A percentile compares a stretch with the other conserved stretches of the same genome.
phyloP scores from a whole-genome alignment of 2,888 invertebrate species.

The Drosophila dives region DNA sequence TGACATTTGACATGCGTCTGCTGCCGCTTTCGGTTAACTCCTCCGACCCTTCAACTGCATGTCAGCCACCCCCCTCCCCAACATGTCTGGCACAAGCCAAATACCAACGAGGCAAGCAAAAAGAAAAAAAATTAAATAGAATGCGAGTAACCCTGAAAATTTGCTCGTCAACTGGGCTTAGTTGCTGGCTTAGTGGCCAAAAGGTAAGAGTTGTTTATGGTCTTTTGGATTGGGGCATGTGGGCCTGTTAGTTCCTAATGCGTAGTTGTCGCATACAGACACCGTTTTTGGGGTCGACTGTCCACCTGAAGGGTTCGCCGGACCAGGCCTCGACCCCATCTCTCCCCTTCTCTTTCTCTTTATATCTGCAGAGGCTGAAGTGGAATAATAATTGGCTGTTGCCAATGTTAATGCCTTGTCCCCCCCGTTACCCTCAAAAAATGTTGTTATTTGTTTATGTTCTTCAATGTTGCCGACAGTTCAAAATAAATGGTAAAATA shows the following conservation, averaged over 20 bases:
- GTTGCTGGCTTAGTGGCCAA: slow-evolving; percentile 58
- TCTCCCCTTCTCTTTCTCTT: not conserved
- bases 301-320: slow-evolving; percentile 62
- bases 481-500: slow-evolving; percentile 29
- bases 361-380: slow-evolving; percentile 3
- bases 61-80: slow-evolving; percentile 29
- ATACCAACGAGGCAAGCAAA: slow-evolving; percentile 9
- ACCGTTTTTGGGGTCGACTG: slow-evolving; percentile 23
- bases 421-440: not conserved
- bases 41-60: slow-evolving; percentile 43
- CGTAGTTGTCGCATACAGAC: slow-evolving; percentile 67
- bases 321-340: slow-evolving; percentile 2
- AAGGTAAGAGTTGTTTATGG: slow-evolving; percentile 5
- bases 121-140: slow-evolving; percentile 24
- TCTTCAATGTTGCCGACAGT: slow-evolving; percentile 44
- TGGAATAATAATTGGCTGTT: slow-evolving; percentile 67
- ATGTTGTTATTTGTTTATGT: slow-evolving; percentile 25
- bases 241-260: slow-evolving; percentile 38
- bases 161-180: slow-evolving; percentile 72
- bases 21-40: slow-evolving; percentile 12
- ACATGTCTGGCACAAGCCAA: slow-evolving; percentile 11
- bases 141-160: slow-evolving; percentile 71
- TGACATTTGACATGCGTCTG: slow-evolving; percentile 54
- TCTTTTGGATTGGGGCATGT: slow-evolving; percentile 1
- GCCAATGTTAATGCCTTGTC: slow-evolving; percentile 54